Percentiles rank a stretch among this genome's conserved stretches.
Conservation (phyloP, 2,888 invertebrate species). For the Embidobia sp. region DNA sequence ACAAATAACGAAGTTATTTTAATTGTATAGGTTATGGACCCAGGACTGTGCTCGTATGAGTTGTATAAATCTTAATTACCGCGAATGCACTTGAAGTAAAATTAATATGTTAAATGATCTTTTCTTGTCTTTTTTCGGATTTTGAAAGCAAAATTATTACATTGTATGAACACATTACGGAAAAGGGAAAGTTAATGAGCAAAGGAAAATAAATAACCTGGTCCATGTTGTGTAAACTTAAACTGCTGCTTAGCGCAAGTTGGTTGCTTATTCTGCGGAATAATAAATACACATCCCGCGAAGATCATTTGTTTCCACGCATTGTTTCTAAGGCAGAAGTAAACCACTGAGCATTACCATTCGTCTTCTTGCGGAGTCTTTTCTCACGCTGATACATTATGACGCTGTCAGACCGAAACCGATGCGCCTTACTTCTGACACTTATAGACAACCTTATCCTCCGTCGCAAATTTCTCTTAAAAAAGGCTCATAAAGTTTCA, state of each 20-base stretch:
- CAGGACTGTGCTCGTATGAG: no score
- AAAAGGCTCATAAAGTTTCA: slow-evolving; percentile 16
- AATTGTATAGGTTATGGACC: no score
- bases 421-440: no score
- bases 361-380: slow-evolving; percentile 73
- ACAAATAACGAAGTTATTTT: no score
- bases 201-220: slow-evolving; percentile 24
- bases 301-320: slow-evolving; percentile 75
- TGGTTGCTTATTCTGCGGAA: slow-evolving; percentile 45
- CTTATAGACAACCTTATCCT: slow-evolving; percentile 36
- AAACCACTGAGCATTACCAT: slow-evolving; percentile 70
- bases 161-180: slow-evolving; percentile 19
- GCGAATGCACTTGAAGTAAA: no score
- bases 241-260: slow-evolving; percentile 35
- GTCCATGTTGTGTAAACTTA: slow-evolving; percentile 18
- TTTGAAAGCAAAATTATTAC: no score
- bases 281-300: slow-evolving; percentile 75
- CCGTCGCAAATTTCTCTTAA: background rate
- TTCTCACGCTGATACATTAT: slow-evolving; percentile 61
- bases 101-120: no score
- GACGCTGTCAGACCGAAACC: slow-evolving; percentile 28
- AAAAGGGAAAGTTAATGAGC: slow-evolving; percentile 27
- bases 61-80: no score
- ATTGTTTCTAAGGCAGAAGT: slow-evolving; percentile 69
- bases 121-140: no score